Base-by-base conservation (phyloP, 1,140 invertebrate genomes). In the Anoplophora glabripennis region DNA sequence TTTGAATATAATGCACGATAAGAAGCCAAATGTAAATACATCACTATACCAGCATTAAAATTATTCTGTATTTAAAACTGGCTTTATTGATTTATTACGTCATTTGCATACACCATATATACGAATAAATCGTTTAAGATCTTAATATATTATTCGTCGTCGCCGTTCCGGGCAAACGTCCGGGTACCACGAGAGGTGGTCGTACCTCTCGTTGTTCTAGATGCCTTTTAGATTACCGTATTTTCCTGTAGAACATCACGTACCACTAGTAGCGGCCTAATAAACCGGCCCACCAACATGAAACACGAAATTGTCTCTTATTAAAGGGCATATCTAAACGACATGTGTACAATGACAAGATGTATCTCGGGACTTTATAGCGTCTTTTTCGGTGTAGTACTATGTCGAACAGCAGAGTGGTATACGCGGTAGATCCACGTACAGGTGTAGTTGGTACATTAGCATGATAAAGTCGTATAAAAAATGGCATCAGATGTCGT, bases 111-210 rank as follows among this genome's bases (percentile, higher is more conserved):
- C 47, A 28, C 21, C 57, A 64, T 64, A 64, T 60, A 64, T 60
- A 64, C 60, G 62, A 57, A 64, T 64, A 53, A 53, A 53, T 34
- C 53, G 18, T 12, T 21, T 55, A 57, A 60, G 57, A 60, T 64
- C 57, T 64, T 60, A 64, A 64, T 60, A 60, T 64, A 64, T 64
- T 64, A 59, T 64, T 64, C 59, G 59, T 57, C 34, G 62, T 64
- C 62, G 57, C 60, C 56, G 60, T 64, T 57, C 44, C 34, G 36
- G 28, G n/a, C 53, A 11, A 9, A 34, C 12, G 47, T 17, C 9
- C 10, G 47, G 14, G 33, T 28, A 9, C 17, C 47, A 40, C 38
- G 2, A 12, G 28, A 36, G 47, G 47, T 49, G 47, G 47, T 2
- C 47, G 12, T 15, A 40, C 11, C 11, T 40, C 14, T 40, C 38